Conservation (phyloP, 2,888 invertebrate species). For the Alviniconcha strummeri region DNA sequence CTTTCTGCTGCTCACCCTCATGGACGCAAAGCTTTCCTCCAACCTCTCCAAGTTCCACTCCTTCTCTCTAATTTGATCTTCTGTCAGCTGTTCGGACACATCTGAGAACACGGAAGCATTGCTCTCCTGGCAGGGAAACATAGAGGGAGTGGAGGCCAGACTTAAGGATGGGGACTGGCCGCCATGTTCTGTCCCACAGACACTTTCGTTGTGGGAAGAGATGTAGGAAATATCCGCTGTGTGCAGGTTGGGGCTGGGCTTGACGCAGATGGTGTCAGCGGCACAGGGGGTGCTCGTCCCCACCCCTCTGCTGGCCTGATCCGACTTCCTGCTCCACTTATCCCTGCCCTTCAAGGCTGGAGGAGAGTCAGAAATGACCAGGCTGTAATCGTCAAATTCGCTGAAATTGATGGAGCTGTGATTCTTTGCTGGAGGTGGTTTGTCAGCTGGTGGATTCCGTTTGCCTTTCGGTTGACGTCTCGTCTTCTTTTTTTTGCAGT, state of each 20-base stretch:
- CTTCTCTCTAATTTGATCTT: neutral
- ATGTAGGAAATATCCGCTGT: slow-evolving; percentile 50
- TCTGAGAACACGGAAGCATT: neutral
- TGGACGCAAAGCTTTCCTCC: slow-evolving; percentile 22
- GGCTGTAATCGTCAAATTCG: slow-evolving; percentile 65
- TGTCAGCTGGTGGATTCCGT: neutral
- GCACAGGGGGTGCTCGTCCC: slow-evolving; percentile 60
- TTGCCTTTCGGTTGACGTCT: neutral
- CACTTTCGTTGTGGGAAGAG: slow-evolving; percentile 35
- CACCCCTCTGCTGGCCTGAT: slow-evolving; percentile 16
- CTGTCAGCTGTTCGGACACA: neutral
- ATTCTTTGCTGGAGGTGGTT: neutral
- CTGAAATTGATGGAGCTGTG: slow-evolving; percentile 52
- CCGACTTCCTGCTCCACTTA: neutral
- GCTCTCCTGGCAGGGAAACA: neutral
- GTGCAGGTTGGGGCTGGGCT: slow-evolving; percentile 39
- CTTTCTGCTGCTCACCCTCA: neutral
- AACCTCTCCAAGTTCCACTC: slow-evolving; percentile 22
- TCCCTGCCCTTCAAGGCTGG: slow-evolving; percentile 28
- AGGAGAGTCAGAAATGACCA: slow-evolving; percentile 53
- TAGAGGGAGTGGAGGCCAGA: neutral
- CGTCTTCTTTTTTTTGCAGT: neutral
- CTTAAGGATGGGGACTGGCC: slow-evolving; percentile 10
- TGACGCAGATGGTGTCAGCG: neutral
- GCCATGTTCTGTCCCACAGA: neutral